Base-by-base conservation (phyloP, 1,140 invertebrate species). In the Procambarus virginalis region DNA sequence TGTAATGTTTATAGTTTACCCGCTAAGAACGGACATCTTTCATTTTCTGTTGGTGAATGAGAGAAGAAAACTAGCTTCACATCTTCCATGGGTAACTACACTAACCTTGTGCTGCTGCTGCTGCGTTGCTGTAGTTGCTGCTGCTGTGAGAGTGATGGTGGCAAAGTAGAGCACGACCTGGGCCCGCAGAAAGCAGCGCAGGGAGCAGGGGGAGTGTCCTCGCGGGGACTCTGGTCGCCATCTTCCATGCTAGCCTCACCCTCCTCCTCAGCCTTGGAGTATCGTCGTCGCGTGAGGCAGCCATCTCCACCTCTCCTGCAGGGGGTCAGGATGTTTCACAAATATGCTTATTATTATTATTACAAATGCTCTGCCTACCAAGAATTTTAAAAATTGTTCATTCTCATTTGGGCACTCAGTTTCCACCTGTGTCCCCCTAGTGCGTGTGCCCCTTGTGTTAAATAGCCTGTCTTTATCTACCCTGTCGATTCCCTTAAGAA, bases 171-270 rank as follows among this genome's bases (percentile, higher is more conserved):
- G 76, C 88, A 89, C 34, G 81, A 77, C 10, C 88, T 55, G 2
- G 88, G 88, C 0, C 88, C 88, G 8, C 88, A 89, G 82, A 89
- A 89, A 58, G 81, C 88, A 8, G 88, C 70, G 48, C 88, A 89
- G 51, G 88, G 88, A 34, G 88, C 88, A 4, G 88, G 82, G 58
- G 87, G 87, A 17, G 88, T 89, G 75, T 89, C 88, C 22, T 89
- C 88, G 3, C 88, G 49, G 55, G 81, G 73, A 73, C 88, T 79
- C 2, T 51, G 82, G 6, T 58, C 20, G 20, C 55, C 73, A 45
- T 49, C 55, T 10, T 79, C 73, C 46, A 80, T 68, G 14, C 81
- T 81, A n/a, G 51, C 76, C 22, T 58, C 86, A 8, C 58, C 81
- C 4, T 60, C 88, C 55, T 78, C 88, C n/a, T 68, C n/a, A 2